These are phyloP conservation scores for Margaritifera margaritifera DNA, from an alignment of 2,888 invertebrate genomes.

Conservation along the genomic window DNA sequence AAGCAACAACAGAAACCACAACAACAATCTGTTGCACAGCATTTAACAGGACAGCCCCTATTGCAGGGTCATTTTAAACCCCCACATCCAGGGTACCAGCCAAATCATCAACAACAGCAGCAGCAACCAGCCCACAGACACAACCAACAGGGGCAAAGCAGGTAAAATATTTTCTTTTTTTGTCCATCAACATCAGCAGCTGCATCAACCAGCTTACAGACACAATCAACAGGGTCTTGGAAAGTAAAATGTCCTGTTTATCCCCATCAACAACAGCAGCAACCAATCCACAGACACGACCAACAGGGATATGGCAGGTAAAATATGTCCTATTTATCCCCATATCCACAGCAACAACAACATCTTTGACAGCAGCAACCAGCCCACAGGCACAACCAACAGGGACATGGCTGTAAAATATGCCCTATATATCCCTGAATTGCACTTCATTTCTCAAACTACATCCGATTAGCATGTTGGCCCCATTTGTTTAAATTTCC, in stretches of 20 bases:
- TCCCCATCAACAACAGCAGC: background rate
- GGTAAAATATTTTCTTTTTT: too few relatives aligned
- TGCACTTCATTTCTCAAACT: too few relatives aligned
- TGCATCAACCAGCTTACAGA: constrained; percentile 8
- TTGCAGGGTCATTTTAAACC: background rate
- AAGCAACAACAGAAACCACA: constrained; percentile 15
- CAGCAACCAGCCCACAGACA: constrained; percentile 15
- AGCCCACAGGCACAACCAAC: constrained; percentile 12
- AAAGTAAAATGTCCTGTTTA: constrained; percentile 16
- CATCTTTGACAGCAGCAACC: constrained; percentile 7
- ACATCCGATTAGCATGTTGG: too few relatives aligned
- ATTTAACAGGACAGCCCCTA: background rate
- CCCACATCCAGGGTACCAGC: constrained; percentile 7
- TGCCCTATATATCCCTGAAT: too few relatives aligned
- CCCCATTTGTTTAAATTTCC: too few relatives aligned
- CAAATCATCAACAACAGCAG: constrained; percentile 8
- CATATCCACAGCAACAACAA: constrained; percentile 10
- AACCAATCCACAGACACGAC: constrained; percentile 7
- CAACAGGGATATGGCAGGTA: constrained; percentile 6
- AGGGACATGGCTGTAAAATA: constrained; percentile 10
- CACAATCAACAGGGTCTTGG: constrained; percentile 11
- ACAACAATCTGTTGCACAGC: constrained; percentile 1
- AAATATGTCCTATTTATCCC: too few relatives aligned
- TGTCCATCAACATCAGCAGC: background rate
- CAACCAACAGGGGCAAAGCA: background rate